Evolutionary conservation across 2,797 vertebrate species (phyloP).

Genomic region (Manis javanica): DNA sequence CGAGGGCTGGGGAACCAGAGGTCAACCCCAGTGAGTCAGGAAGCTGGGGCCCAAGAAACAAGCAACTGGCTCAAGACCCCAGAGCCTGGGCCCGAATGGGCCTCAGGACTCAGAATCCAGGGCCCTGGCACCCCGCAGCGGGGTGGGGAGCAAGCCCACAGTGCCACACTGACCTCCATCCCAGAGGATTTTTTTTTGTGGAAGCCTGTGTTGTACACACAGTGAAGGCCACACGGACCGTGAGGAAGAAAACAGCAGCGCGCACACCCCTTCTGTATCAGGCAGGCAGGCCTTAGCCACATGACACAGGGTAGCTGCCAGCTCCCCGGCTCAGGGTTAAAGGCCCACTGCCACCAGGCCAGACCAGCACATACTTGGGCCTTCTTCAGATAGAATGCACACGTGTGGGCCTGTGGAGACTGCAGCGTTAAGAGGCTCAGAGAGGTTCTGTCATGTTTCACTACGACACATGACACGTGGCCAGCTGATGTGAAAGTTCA

Average conservation of each 20-base stretch:
- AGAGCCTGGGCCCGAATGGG: too few species aligned
- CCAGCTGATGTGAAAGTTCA: neutral
- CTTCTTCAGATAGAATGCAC: neutral
- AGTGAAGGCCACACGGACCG: neutral
- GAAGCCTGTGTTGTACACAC: neutral
- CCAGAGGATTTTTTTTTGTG: neutral
- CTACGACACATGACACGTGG: neutral
- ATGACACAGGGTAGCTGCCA: neutral
- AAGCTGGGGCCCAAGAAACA: neutral
- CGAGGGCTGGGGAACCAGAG: neutral
- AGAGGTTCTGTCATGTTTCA: neutral
- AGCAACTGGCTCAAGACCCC: neutral
- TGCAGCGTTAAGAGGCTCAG: neutral
- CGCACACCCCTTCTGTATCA: too few species aligned
- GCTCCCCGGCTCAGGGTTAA: accelerated
- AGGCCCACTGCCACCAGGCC: neutral
- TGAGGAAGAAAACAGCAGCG: neutral
- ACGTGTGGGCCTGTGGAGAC: too few species aligned
- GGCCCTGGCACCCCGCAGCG: neutral
- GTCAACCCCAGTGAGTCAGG: neutral
- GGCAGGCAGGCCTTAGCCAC: accelerated
- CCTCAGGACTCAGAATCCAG: neutral
- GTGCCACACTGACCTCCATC: neutral
- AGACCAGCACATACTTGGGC: neutral
- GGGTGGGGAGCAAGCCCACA: neutral